Percentiles rank a stretch among this genome's conserved stretches.
These are phyloP conservation scores for Lingula anatina DNA, from an alignment of 2,888 invertebrate genomes.

Conservation along the genomic window DNA sequence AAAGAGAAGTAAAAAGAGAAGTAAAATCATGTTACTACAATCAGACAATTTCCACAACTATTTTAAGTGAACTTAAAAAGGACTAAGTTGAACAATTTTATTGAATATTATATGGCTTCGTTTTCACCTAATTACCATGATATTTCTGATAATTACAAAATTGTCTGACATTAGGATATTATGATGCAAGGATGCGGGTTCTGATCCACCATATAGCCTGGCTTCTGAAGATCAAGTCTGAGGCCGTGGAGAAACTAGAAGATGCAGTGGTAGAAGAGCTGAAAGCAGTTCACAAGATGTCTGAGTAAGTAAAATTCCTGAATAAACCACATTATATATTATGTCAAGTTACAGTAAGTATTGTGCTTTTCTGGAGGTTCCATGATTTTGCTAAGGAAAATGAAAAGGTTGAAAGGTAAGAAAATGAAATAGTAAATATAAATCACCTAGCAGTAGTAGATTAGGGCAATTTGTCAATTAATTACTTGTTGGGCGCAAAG, in stretches of 20 bases:
- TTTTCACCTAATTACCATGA: background rate
- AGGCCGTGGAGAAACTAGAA: conserved; percentile 60
- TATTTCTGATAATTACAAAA: background rate
- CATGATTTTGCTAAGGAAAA: too few species aligned
- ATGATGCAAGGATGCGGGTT: conserved; percentile 62
- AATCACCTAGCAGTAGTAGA: too few species aligned
- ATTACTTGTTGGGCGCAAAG: too few species aligned
- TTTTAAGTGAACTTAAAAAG: too few species aligned
- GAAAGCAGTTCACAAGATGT: conserved; percentile 48
- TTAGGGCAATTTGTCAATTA: too few species aligned
- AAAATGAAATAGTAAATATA: too few species aligned
- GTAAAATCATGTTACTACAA: background rate
- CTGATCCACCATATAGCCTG: conserved; percentile 58
- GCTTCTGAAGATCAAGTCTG: conserved; percentile 57
- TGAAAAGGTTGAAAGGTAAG: too few species aligned
- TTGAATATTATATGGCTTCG: too few species aligned
- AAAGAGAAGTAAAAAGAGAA: too few species aligned
- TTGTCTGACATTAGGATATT: conserved; percentile 55
- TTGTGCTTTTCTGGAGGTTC: background rate
- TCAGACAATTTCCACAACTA: background rate
- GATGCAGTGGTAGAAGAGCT: conserved; percentile 57
- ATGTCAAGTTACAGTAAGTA: background rate
- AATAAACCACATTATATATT: background rate
- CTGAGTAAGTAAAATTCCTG: conserved; percentile 51
- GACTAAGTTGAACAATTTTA: too few species aligned